These are phyloP conservation scores for Tortrix viridana DNA, from an alignment of 2,888 invertebrate species.

Conservation along the genomic window DNA sequence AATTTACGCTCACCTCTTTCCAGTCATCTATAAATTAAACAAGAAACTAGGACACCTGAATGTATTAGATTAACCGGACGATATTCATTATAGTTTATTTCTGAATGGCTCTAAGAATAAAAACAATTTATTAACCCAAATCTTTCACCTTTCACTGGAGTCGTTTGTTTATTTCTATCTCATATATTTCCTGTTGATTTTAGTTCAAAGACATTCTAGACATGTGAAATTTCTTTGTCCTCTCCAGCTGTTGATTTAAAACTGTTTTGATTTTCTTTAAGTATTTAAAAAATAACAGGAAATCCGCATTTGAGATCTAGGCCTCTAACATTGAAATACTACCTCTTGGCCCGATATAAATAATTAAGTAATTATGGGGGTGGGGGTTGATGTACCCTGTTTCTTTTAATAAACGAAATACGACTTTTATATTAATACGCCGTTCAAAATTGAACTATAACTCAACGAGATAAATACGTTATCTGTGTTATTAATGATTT, in stretches of 20 bases:
- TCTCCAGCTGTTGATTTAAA: not conserved
- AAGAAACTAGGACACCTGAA: slow-evolving; percentile 18
- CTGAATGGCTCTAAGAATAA: slow-evolving; percentile 5
- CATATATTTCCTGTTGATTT: not conserved
- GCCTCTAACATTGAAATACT: too few relatives aligned
- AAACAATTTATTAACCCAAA: slow-evolving; percentile 28
- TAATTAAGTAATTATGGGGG: too few relatives aligned
- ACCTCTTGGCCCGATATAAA: too few relatives aligned
- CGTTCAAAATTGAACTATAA: slow-evolving; percentile 23
- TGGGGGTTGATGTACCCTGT: too few relatives aligned
- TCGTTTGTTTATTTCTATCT: slow-evolving; percentile 16
- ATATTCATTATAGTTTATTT: slow-evolving; percentile 23
- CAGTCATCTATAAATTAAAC: slow-evolving; percentile 5
- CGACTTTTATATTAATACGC: slow-evolving; percentile 7
- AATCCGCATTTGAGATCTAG: too few relatives aligned
- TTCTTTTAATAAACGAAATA: too few relatives aligned
- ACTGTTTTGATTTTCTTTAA: not conserved
- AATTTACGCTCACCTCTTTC: too few relatives aligned
- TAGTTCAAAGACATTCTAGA: slow-evolving; percentile 21
- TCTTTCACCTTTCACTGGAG: slow-evolving; percentile 30
- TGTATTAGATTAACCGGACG: slow-evolving; percentile 14
- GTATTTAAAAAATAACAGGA: too few relatives aligned
- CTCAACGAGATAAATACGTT: slow-evolving; percentile 14
- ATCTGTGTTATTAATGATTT: slow-evolving; percentile 20
- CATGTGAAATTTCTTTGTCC: slow-evolving; percentile 4